Evolutionary conservation across 2,113 vertebrate genomes (phyloP).

Genomic region (Dascyllus trimaculatus): DNA sequence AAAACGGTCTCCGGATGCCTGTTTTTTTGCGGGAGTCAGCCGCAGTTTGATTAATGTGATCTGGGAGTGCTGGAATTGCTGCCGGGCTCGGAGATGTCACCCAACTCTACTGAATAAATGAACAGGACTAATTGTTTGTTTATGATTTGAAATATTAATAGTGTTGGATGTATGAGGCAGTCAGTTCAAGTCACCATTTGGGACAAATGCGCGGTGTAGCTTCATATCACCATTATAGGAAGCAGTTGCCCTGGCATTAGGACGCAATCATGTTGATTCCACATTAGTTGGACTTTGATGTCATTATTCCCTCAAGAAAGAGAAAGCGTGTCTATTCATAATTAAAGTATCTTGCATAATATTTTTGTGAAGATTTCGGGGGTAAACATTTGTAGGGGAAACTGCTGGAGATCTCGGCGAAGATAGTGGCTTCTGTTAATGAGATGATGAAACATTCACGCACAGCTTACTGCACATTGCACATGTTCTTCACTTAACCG

Average conservation of each 20-base stretch:
- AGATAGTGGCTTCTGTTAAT: slow-evolving; percentile 53
- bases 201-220: slow-evolving; percentile 47
- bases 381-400: slow-evolving; percentile 65
- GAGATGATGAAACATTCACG: slow-evolving; percentile 69
- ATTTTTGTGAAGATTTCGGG: slow-evolving; percentile 55
- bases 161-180: slow-evolving; percentile 47
- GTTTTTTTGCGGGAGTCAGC: slow-evolving; percentile 69
- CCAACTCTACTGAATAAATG: slow-evolving; percentile 72
- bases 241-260: background rate
- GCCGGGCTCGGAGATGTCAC: slow-evolving; percentile 71
- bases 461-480: slow-evolving; percentile 54
- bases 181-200: slow-evolving; percentile 53
- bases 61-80: slow-evolving; percentile 68
- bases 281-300: slow-evolving; percentile 48
- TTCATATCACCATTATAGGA: slow-evolving; percentile 2
- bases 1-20: slow-evolving; percentile 72
- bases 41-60: slow-evolving; percentile 83
- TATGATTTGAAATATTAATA: slow-evolving; percentile 80
- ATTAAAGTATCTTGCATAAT: slow-evolving; percentile 59
- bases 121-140: slow-evolving; percentile 82
- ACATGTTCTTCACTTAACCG: slow-evolving; percentile 15
- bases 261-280: slow-evolving; percentile 28
- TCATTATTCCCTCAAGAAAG: slow-evolving; percentile 48
- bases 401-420: slow-evolving; percentile 29
- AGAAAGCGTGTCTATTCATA: slow-evolving; percentile 52